phyloP scores from a whole-genome alignment of 37 sponge, comb jelly and placozoan species.

The Aphrocallistes beatrix region DNA sequence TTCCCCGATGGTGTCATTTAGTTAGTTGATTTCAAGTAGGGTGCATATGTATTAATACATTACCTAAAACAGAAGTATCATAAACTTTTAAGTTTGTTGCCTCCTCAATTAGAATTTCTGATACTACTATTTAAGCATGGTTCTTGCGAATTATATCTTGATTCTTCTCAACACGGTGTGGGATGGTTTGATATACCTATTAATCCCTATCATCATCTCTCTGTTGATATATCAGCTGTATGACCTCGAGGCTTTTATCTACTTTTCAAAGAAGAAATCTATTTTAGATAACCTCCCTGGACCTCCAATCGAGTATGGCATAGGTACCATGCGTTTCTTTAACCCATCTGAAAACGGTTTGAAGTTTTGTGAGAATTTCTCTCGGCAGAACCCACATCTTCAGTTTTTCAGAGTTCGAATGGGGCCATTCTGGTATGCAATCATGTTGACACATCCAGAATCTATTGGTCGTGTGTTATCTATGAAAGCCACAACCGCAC shows the following conservation, averaged over 20 bases:
- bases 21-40: too few relatives aligned
- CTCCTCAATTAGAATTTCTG: too few relatives aligned
- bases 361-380: background rate
- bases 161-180: too few relatives aligned
- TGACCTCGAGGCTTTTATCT: background rate
- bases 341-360: background rate
- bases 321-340: background rate
- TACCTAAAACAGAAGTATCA: too few relatives aligned
- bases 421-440: background rate
- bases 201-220: background rate
- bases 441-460: conserved; percentile 1
- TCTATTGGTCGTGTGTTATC: background rate
- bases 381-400: background rate
- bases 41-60: too few relatives aligned
- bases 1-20: too few relatives aligned
- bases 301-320: background rate
- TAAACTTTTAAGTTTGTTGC: too few relatives aligned
- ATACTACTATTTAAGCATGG: too few relatives aligned
- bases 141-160: too few relatives aligned
- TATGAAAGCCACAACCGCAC: background rate
- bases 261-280: background rate
- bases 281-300: background rate
- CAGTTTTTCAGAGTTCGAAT: background rate
- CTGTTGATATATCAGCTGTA: background rate
- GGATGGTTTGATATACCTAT: background rate